Evolutionary conservation across 2,888 invertebrate species (phyloP).

Genomic region (Diaprepes abbreviatus): DNA sequence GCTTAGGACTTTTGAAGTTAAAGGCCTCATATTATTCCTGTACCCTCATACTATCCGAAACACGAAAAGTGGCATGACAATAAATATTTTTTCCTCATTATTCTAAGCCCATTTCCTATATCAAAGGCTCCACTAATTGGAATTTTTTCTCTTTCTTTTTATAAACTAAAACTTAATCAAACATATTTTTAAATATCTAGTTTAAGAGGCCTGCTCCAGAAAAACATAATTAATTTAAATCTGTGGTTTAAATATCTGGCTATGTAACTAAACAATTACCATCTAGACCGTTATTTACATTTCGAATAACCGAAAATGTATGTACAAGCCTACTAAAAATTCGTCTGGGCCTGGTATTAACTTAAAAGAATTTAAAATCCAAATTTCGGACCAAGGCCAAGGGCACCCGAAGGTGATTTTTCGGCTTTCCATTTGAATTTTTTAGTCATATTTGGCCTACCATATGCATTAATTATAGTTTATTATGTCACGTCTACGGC

Average conservation of each 20-base stretch:
- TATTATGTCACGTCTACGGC: conserved; percentile 14
- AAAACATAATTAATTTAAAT: conserved; percentile 7
- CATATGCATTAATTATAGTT: background rate
- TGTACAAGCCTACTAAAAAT: conserved; percentile 48
- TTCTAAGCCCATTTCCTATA: too few relatives aligned
- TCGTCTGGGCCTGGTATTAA: conserved; percentile 52
- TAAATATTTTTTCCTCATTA: too few relatives aligned
- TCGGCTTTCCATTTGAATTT: conserved; percentile 31
- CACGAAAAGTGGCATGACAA: too few relatives aligned
- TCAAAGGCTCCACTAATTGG: too few relatives aligned
- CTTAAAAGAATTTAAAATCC: conserved; percentile 51
- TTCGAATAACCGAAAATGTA: conserved; percentile 39
- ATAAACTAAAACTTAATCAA: too few relatives aligned
- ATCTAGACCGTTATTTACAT: conserved; percentile 40
- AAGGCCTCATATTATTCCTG: too few relatives aligned
- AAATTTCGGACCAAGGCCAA: conserved; percentile 54
- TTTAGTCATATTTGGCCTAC: conserved; percentile 3
- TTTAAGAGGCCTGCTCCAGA: background rate
- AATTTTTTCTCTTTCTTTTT: too few relatives aligned
- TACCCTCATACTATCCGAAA: too few relatives aligned
- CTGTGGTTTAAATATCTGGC: background rate
- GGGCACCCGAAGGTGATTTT: conserved; percentile 54
- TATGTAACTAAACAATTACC: conserved; percentile 7
- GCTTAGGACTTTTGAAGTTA: too few relatives aligned
- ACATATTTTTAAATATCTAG: too few relatives aligned